Percentiles rank a stretch among this genome's conserved stretches.
These are phyloP conservation scores for Bradypodion ventrale DNA, from an alignment of 2,797 vertebrate species.

Conservation along the genomic window DNA sequence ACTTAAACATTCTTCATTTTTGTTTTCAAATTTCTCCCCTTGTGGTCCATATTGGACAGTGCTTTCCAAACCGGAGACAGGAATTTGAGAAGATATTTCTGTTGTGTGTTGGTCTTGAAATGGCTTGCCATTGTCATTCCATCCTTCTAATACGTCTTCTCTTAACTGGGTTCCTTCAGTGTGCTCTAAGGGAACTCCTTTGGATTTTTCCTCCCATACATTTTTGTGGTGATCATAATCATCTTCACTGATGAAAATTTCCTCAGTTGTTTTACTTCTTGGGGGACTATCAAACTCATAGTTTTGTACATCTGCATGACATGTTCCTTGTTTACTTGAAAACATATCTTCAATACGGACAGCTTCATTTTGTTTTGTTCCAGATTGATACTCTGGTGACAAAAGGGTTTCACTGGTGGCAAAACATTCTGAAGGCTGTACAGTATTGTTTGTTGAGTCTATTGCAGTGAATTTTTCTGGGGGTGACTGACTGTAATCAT, in stretches of 20 bases:
- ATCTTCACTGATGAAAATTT: slow-evolving; percentile 56
- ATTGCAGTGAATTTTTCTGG: slow-evolving; percentile 48
- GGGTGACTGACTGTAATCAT: slow-evolving; percentile 47
- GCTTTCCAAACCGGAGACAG: slow-evolving; percentile 43
- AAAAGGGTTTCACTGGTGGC: slow-evolving; percentile 44
- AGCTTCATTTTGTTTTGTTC: slow-evolving; percentile 50
- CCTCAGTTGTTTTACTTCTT: slow-evolving; percentile 43
- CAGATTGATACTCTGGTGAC: slow-evolving; percentile 32
- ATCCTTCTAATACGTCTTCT: slow-evolving; percentile 13
- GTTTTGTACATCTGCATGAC: slow-evolving; percentile 47
- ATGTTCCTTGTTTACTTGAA: slow-evolving; percentile 35
- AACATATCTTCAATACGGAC: not conserved
- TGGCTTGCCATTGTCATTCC: slow-evolving; percentile 76
- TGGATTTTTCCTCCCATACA: slow-evolving; percentile 27
- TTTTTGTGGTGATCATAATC: slow-evolving; percentile 31
- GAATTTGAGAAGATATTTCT: slow-evolving; percentile 44
- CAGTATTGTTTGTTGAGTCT: slow-evolving; percentile 44
- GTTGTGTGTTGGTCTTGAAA: slow-evolving; percentile 31
- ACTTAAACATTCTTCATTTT: slow-evolving; percentile 56
- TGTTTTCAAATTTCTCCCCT: slow-evolving; percentile 53
- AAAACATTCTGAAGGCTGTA: slow-evolving; percentile 26
- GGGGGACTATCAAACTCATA: slow-evolving; percentile 38
- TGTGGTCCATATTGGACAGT: slow-evolving; percentile 55
- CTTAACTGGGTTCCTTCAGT: slow-evolving; percentile 56
- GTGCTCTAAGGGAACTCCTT: slow-evolving; percentile 37